Percentiles rank a stretch among this genome's conserved stretches.
These are phyloP conservation scores for Drosophila eugracilis DNA, from an alignment of 1,140 invertebrate species.

Conservation along the genomic window DNA sequence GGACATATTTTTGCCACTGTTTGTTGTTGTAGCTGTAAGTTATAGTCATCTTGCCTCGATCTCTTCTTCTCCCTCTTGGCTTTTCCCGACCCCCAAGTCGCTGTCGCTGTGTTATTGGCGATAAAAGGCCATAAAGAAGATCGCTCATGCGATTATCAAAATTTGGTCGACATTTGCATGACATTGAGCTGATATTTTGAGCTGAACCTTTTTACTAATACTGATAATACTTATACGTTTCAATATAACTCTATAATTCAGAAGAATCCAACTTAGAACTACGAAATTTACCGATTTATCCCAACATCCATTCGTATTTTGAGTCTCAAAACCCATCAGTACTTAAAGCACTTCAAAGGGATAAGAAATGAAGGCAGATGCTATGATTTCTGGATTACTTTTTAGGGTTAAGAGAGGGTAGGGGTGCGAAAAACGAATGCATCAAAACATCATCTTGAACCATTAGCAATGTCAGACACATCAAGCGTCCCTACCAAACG, in stretches of 20 bases:
- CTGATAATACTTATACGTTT: too few species aligned
- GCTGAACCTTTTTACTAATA: background rate
- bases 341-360: background rate
- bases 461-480: constrained; percentile 58
- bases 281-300: too few species aligned
- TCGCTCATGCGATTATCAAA: constrained; percentile 20
- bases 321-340: too few species aligned
- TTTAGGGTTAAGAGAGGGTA: background rate
- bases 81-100: constrained; percentile 1
- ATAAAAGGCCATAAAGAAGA: constrained; percentile 26
- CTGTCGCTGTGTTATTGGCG: constrained; percentile 43
- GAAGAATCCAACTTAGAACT: too few species aligned
- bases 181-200: too few species aligned
- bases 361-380: constrained; percentile 66
- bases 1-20: constrained; percentile 56
- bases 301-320: background rate
- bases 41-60: constrained; percentile 27
- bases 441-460: constrained; percentile 66
- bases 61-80: constrained; percentile 12
- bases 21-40: constrained; percentile 20
- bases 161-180: background rate
- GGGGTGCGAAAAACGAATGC: constrained; percentile 12
- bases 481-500: constrained; percentile 11
- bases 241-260: too few species aligned
- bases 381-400: constrained; percentile 7